Evolutionary conservation across 2,113 vertebrate species (phyloP).

Genomic region (Mandrillus leucophaeus): DNA sequence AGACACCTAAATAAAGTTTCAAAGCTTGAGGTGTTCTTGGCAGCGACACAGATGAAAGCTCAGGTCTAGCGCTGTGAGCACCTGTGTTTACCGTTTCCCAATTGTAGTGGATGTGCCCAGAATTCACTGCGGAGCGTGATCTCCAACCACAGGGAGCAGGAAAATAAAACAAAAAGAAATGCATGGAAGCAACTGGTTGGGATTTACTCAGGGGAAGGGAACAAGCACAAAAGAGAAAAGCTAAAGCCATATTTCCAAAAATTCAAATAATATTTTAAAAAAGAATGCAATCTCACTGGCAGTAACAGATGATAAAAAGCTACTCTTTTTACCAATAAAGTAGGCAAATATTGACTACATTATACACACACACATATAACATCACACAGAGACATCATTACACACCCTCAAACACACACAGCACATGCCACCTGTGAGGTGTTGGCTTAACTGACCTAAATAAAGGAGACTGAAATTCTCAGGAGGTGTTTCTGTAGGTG

Average conservation of each 20-base stretch:
- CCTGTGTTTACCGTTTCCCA: background rate
- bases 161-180: background rate
- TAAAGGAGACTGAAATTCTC: background rate
- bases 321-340: background rate
- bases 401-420: background rate
- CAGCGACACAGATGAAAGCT: accelerated
- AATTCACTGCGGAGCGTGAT: background rate
- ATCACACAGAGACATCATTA: too few relatives aligned
- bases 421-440: too few relatives aligned
- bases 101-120: accelerated
- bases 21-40: background rate
- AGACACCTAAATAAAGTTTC: background rate
- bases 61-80: accelerated
- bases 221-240: background rate
- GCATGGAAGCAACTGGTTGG: too few relatives aligned
- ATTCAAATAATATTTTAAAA: background rate
- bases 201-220: background rate
- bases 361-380: background rate
- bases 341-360: background rate
- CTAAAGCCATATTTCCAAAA: background rate
- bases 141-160: too few relatives aligned
- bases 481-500: accelerated
- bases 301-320: background rate
- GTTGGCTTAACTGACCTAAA: background rate
- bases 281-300: background rate